Conservation (phyloP, 1,140 invertebrate genomes). For the Ostrea edulis region DNA sequence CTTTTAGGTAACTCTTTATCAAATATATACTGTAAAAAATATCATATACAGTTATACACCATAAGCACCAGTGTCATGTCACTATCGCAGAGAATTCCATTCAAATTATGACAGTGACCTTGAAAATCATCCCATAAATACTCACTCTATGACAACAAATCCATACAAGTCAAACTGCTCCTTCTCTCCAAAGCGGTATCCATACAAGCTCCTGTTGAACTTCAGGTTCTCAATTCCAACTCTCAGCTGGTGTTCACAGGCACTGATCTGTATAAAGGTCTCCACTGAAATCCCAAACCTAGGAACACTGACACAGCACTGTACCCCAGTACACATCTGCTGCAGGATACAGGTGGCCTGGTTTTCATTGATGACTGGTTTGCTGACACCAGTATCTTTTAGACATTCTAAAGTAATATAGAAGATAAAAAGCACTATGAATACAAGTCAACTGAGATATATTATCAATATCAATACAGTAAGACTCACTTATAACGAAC, state of each 20-base stretch:
- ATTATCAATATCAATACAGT: too few relatives aligned
- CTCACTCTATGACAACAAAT: slow-evolving; percentile 50
- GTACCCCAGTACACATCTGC: slow-evolving; percentile 42
- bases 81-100: background rate
- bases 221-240: slow-evolving; percentile 44
- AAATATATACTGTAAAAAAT: background rate
- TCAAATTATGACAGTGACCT: background rate
- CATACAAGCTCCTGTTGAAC: slow-evolving; percentile 41
- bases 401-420: background rate
- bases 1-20: background rate
- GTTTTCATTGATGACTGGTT: slow-evolving; percentile 3
- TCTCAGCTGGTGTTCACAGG: slow-evolving; percentile 42
- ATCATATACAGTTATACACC: background rate
- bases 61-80: too few relatives aligned
- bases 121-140: background rate
- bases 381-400: background rate
- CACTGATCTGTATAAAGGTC: slow-evolving; percentile 13
- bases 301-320: slow-evolving; percentile 46
- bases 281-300: slow-evolving; percentile 31
- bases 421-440: background rate
- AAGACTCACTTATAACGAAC: too few relatives aligned
- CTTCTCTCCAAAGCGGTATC: slow-evolving; percentile 35
- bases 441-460: too few relatives aligned
- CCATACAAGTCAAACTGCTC: slow-evolving; percentile 52
- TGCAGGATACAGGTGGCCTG: slow-evolving; percentile 37